Evolutionary conservation across 2,113 vertebrate genomes (phyloP).

Genomic region (Acrocephalus arundinaceus): DNA sequence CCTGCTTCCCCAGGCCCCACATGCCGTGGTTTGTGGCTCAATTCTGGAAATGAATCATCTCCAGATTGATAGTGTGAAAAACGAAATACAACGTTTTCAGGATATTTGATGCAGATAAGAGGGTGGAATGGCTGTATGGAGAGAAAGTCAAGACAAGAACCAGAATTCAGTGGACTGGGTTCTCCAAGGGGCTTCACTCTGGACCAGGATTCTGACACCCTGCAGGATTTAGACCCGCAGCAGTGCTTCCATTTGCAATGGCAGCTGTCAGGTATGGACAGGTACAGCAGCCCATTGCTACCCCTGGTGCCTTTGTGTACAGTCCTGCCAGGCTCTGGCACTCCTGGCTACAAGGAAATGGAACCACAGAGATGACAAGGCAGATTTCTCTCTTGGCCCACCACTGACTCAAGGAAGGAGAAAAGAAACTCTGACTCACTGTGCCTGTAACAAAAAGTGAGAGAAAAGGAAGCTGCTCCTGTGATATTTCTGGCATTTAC

Average conservation of each 20-base stretch:
- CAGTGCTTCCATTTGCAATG: background rate
- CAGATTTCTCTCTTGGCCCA: rapidly evolving
- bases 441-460: background rate
- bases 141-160: background rate
- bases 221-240: background rate
- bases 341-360: background rate
- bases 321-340: background rate
- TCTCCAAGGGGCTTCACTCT: background rate
- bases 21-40: background rate
- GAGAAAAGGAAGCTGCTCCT: background rate
- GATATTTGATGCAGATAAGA: background rate
- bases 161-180: background rate
- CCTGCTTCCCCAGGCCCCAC: background rate
- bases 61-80: background rate
- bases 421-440: background rate
- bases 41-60: background rate
- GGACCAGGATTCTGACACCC: rapidly evolving
- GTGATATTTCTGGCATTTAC: background rate
- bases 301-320: background rate
- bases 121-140: background rate
- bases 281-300: rapidly evolving
- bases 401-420: background rate
- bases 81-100: background rate
- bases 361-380: background rate
- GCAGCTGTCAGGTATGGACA: background rate